phyloP scores from a whole-genome alignment of 2,113 vertebrate species.

The Microcebus jonahi region DNA sequence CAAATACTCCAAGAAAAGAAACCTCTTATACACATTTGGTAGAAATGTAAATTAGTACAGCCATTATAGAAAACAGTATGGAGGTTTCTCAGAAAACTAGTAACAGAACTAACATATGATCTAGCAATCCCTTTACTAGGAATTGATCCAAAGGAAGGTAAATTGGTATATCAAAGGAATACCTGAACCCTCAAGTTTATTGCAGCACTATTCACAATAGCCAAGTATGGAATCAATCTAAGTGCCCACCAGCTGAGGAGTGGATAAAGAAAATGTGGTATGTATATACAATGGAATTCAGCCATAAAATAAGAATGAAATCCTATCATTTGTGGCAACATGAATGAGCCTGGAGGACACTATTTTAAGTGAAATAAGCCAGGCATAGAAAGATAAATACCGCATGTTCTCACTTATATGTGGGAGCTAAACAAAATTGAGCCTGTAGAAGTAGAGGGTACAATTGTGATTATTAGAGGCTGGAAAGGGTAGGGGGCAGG shows the following conservation, averaged over 20 bases:
- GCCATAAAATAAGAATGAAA: neutral
- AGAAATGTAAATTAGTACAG: neutral
- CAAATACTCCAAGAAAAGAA: neutral
- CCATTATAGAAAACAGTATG: neutral
- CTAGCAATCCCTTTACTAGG: neutral
- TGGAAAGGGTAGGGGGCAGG: neutral
- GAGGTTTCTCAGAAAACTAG: neutral
- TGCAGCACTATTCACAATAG: neutral
- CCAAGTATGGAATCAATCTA: neutral
- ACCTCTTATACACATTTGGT: neutral
- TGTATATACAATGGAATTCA: neutral
- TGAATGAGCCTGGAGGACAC: neutral
- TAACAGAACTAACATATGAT: neutral
- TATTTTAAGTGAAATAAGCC: neutral
- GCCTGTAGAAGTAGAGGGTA: neutral
- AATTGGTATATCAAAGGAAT: neutral
- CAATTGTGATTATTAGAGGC: neutral
- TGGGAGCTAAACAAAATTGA: neutral
- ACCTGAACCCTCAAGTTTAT: neutral
- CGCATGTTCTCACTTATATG: neutral
- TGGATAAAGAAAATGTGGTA: neutral
- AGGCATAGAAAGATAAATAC: neutral
- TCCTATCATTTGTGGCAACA: neutral
- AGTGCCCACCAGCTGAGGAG: neutral
- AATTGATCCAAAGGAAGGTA: neutral